Evolutionary conservation across 2,888 invertebrate genomes (phyloP), one percentile per base, ranked within the genome.

Genomic region (Ophonus ardosiacus): DNA sequence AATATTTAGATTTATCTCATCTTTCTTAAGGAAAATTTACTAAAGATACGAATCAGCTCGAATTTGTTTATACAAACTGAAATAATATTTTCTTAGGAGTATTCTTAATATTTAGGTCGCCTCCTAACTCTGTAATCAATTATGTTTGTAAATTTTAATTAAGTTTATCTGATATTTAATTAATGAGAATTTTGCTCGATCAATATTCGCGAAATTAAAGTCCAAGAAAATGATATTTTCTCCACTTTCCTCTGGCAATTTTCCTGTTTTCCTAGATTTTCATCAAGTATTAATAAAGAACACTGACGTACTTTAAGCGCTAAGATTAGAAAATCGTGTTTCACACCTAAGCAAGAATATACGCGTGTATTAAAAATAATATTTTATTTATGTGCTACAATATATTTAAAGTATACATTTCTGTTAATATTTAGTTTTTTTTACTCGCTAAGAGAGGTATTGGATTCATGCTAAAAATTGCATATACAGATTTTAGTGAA

Each of bases 81-180:
- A 65, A 81, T 81, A 81, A 81, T 81, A 81, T 81, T 81, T 81
- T 63, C 81, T 81, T 81, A 81, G 65, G 81, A 81, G 65, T 65
- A 81, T 81, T 81, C 81, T 81, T 81, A 63, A 81, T 51, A 81
- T 81, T 81, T 81, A 81, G 81, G 81, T 81, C 81, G 65, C 51
- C 81, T 61, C 31, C 61, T 59, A 61, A 38, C 61, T 80, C 8
- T 7, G 51, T 81, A 65, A 81, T 81, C 81, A 68, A 68, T 81
- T 81, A 81, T 81, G 68, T 81, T 81, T 81, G 81, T 56, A 71
- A 71, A 81, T 81, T 81, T 81, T 81, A 81, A 81, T 81, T 81
- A 71, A 81, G 81, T 81, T 81, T 81, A 81, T 81, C 71, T 81
- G 31, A 68, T 81, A 81, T 81, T 81, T 81, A 81, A 81, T 81